Evolutionary conservation across 2,888 invertebrate species (phyloP).

Genomic region (Euclidia mi): DNA sequence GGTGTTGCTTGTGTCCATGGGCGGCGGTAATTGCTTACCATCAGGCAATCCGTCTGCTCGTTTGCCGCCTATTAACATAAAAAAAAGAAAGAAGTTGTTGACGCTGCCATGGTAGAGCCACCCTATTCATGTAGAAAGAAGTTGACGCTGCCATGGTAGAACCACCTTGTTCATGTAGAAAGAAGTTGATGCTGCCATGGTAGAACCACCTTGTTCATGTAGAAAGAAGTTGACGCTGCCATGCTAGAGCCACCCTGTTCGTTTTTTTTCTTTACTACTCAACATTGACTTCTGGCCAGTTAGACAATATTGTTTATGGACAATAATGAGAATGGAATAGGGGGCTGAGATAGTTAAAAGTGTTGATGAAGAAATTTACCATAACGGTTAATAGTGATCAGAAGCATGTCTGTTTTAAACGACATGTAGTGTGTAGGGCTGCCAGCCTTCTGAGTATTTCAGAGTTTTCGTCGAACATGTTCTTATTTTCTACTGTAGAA

Average conservation of each 20-base stretch:
- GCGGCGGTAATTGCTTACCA: no score
- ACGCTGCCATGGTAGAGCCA: no score
- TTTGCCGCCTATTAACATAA: constrained; percentile 34
- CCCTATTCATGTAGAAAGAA: no score
- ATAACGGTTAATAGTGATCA: constrained; percentile 36
- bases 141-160: no score
- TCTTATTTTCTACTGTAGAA: no score
- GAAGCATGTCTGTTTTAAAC: constrained; percentile 69
- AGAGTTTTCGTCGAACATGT: neutral
- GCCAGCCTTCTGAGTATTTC: constrained; percentile 25
- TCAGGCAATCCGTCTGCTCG: constrained; percentile 62
- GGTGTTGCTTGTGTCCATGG: no score
- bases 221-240: no score
- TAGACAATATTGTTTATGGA: constrained; percentile 4
- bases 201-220: no score
- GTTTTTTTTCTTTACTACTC: neutral
- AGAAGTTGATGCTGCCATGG: no score
- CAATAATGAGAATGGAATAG: constrained; percentile 14
- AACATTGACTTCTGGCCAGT: neutral
- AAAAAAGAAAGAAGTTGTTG: no score
- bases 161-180: no score
- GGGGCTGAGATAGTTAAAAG: constrained; percentile 28
- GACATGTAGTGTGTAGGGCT: constrained; percentile 67
- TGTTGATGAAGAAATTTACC: constrained; percentile 59
- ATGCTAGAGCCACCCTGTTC: no score